Percentiles rank a stretch among this genome's conserved stretches.
Conservation (phyloP, 2,888 invertebrate species). For the Leucophenga maculata region DNA sequence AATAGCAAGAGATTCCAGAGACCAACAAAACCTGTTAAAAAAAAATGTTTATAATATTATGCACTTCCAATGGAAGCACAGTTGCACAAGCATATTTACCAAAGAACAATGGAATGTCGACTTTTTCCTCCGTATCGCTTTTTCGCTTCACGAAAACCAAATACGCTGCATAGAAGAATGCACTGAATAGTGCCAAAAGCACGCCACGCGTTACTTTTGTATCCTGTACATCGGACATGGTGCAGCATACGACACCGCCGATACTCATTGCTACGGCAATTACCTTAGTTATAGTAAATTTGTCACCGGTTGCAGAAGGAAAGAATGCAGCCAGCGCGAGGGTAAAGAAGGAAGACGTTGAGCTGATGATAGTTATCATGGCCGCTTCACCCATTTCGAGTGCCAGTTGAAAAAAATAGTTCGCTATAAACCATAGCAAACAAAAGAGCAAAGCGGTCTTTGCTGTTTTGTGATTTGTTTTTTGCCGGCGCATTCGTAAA, state of each 20-base stretch:
- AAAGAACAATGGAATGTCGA: slow-evolving; percentile 96
- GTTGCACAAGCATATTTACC: slow-evolving; percentile 76
- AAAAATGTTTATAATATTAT: slow-evolving; percentile 23
- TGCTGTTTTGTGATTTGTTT: slow-evolving; percentile 78
- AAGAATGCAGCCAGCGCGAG: slow-evolving; percentile 89
- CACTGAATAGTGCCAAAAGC: slow-evolving; percentile 86
- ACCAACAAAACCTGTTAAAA: slow-evolving; percentile 88
- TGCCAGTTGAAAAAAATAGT: slow-evolving; percentile 93
- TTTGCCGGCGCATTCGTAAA: slow-evolving; percentile 81
- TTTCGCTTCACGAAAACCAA: slow-evolving; percentile 88
- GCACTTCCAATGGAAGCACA: neutral
- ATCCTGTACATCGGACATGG: slow-evolving; percentile 82
- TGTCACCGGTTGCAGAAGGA: slow-evolving; percentile 86
- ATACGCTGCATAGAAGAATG: slow-evolving; percentile 92
- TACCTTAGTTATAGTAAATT: slow-evolving; percentile 88
- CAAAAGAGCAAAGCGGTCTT: slow-evolving; percentile 90
- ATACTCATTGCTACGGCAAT: slow-evolving; percentile 86
- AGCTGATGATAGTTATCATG: slow-evolving; percentile 88
- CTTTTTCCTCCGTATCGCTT: slow-evolving; percentile 92
- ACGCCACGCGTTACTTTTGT: slow-evolving; percentile 83
- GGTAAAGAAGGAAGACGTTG: slow-evolving; percentile 91
- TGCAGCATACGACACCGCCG: slow-evolving; percentile 85
- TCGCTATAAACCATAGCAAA: slow-evolving; percentile 94
- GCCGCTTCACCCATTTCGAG: slow-evolving; percentile 87
- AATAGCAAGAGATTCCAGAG: slow-evolving; percentile 88